Percentiles rank a stretch among this genome's conserved stretches.
phyloP scores from a whole-genome alignment of 37 sponge, comb jelly and placozoan genomes.

The Ephydatia muelleri region DNA sequence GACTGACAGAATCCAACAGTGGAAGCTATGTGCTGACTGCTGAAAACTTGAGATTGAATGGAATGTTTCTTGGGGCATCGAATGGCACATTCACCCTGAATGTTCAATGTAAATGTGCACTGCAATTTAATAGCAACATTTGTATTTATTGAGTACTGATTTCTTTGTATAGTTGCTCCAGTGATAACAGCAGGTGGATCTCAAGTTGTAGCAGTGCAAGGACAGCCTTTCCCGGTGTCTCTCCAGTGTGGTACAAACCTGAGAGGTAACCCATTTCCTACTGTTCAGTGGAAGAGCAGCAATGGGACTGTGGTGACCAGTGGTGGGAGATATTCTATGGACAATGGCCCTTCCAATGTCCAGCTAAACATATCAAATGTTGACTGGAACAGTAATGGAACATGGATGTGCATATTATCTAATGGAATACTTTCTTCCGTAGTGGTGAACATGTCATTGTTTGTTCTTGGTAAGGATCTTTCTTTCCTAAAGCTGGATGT shows the following conservation, averaged over 20 bases:
- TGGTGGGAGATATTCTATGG: not conserved
- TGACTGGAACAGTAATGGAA: not conserved
- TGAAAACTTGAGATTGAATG: constrained; percentile 8
- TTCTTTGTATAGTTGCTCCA: constrained; percentile 13
- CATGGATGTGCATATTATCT: constrained; percentile 13
- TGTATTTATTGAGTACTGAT: not conserved
- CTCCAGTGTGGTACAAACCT: constrained; percentile 34
- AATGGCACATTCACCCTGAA: not conserved
- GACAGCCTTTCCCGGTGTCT: not conserved
- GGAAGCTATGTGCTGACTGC: constrained; percentile 12
- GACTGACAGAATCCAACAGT: not conserved
- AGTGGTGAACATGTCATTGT: not conserved
- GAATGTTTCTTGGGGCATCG: not conserved
- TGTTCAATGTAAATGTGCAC: constrained; percentile 3
- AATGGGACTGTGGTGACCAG: not conserved
- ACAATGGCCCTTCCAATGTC: constrained; percentile 6
- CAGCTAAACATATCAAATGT: constrained; percentile 5
- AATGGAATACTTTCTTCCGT: not conserved
- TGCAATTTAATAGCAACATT: not conserved
- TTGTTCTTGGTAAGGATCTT: not conserved
- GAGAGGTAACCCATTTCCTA: constrained; percentile 16
- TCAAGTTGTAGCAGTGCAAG: not conserved
- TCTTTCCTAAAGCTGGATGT: too few relatives aligned
- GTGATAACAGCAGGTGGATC: not conserved
- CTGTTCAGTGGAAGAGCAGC: constrained; percentile 20